Evolutionary conservation across 1,140 invertebrate species (phyloP), one percentile per base, ranked within the genome.

Genomic region (Diplogasteroides magnus): DNA sequence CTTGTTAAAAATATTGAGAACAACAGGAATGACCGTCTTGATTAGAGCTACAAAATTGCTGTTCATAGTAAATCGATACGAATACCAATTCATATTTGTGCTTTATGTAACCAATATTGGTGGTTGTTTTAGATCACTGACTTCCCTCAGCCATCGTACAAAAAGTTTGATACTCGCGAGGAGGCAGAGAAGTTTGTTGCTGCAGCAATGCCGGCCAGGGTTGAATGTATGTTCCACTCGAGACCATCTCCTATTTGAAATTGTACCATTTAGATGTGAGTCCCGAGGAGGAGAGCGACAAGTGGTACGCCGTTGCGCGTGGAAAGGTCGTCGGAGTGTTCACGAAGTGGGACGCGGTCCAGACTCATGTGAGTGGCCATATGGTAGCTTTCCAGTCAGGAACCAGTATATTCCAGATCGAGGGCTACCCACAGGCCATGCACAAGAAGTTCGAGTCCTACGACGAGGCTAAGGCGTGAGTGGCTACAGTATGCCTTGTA

Each of bases 271-370:
- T 61, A 73, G 71, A 74, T 32, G 68, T 48, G 19, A 66, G 56
- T 31, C 31, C 31, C 25, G 71, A 72, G 23, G 32, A 31, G 0
- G 55, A 64, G 32, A 48, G 69, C 11, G 74, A 73, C 15, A 69
- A 72, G 28, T 75, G 76, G 31, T 77, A 77, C n/a, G 72, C 72
- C 6, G 76, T 77, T 0, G 76, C 76, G 19, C 68, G 76, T 56
- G 76, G 77, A 13, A 27, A 65, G 26, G 31, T 64, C 15, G 70
- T 76, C 55, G 77, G 77, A 11, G 69, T 77, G 11, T 77, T 76
- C 55, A 69, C 67, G 11, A 60, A 75, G 26, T 73, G 67, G 23
- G 68, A 75, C n/a, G 64, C 64, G 23, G 75, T 76, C 6, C 77
- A 76, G 68, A 63, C 62, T 28, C 57, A 69, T 57, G 75, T 76